phyloP scores from a whole-genome alignment of 2,888 invertebrate genomes.

The Acleris emargana region DNA sequence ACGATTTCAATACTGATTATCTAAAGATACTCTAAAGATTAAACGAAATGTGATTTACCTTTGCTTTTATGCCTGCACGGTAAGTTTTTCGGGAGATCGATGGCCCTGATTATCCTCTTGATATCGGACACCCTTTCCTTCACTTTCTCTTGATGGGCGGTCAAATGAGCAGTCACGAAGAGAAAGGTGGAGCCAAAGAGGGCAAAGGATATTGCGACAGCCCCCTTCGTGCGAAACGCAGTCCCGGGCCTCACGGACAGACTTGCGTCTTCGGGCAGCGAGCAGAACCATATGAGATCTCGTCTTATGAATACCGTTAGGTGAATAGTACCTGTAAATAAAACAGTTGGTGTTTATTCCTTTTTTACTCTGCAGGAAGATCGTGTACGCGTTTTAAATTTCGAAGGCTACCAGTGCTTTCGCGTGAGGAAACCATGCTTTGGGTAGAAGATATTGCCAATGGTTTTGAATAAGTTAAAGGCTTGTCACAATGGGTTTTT shows the following conservation, averaged over 20 bases:
- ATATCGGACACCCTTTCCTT: slow-evolving; percentile 94
- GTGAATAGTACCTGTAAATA: slow-evolving; percentile 89
- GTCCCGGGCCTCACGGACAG: slow-evolving; percentile 95
- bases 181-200: slow-evolving; percentile 97
- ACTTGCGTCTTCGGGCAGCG: slow-evolving; percentile 94
- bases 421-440: too few relatives aligned
- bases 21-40: background rate
- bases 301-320: slow-evolving; percentile 93
- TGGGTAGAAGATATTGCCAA: too few relatives aligned
- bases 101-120: slow-evolving; percentile 90
- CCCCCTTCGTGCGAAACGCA: slow-evolving; percentile 97
- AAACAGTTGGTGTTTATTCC: too few relatives aligned
- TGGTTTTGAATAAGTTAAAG: too few relatives aligned
- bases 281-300: slow-evolving; percentile 98
- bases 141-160: slow-evolving; percentile 95
- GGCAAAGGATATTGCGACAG: slow-evolving; percentile 95
- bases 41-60: slow-evolving; percentile 69
- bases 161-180: slow-evolving; percentile 97
- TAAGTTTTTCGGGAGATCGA: slow-evolving; percentile 92
- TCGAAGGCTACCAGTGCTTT: too few relatives aligned
- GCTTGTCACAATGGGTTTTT: too few relatives aligned
- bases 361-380: too few relatives aligned
- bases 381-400: too few relatives aligned
- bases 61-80: slow-evolving; percentile 90
- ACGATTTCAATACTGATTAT: background rate